phyloP scores from a whole-genome alignment of 2,797 vertebrate species.

The Vultur gryphus region DNA sequence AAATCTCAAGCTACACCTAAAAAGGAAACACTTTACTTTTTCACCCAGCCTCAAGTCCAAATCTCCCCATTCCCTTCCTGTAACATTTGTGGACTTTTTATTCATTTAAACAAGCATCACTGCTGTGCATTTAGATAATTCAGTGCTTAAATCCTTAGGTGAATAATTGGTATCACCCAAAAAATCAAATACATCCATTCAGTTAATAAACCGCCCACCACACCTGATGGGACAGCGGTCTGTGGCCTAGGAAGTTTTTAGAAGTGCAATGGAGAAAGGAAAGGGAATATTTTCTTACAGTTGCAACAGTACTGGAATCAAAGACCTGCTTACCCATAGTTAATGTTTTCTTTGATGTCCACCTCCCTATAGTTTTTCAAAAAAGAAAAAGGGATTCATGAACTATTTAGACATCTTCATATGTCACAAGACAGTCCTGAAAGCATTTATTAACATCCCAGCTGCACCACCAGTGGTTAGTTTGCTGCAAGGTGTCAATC shows the following conservation, averaged over 20 bases:
- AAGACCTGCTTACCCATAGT: conserved; percentile 79
- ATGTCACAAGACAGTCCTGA: conserved; percentile 51
- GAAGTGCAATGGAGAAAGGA: not conserved
- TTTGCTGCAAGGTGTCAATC: not conserved
- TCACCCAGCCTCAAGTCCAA: not conserved
- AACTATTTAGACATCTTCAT: conserved; percentile 35
- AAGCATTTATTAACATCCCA: conserved; percentile 13
- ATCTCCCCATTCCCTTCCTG: not conserved
- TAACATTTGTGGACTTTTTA: not conserved
- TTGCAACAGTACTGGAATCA: conserved; percentile 51
- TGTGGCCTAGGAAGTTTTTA: conserved; percentile 46
- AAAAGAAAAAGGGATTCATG: conserved; percentile 62
- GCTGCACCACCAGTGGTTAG: not conserved
- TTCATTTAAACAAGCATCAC: not conserved
- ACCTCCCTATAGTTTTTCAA: conserved; percentile 78
- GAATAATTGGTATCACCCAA: not conserved
- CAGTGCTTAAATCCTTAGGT: not conserved
- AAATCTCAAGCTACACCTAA: not conserved
- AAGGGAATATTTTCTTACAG: conserved; percentile 2
- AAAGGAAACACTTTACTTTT: not conserved
- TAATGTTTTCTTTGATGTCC: conserved; percentile 84
- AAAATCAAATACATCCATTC: not conserved
- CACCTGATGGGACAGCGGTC: not conserved
- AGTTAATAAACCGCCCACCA: not conserved
- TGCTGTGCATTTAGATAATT: not conserved